phyloP scores from a whole-genome alignment of 2,888 invertebrate genomes.

The Metopia argyrocephala region DNA sequence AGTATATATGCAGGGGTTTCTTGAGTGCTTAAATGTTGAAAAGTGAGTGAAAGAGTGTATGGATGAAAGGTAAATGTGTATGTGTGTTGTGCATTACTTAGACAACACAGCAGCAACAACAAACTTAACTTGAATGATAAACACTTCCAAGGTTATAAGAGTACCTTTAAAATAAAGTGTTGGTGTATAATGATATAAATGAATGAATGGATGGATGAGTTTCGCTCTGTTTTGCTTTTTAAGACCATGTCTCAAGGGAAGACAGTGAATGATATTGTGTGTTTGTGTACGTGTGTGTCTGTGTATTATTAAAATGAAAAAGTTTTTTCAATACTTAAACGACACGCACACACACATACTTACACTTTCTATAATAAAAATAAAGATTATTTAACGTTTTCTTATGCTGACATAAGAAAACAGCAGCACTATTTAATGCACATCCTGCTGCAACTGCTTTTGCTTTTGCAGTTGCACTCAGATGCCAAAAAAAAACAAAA shows the following conservation, averaged over 20 bases:
- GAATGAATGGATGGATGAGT: slow-evolving; percentile 3
- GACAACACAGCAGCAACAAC: slow-evolving; percentile 14
- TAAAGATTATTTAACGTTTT: slow-evolving; percentile 33
- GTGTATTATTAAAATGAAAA: slow-evolving; percentile 22
- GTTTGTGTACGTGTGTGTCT: neutral
- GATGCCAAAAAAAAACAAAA: slow-evolving; percentile 35
- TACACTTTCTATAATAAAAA: neutral
- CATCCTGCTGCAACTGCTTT: slow-evolving; percentile 66
- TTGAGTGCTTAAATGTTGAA: neutral
- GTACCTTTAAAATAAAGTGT: slow-evolving; percentile 39
- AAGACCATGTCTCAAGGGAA: neutral
- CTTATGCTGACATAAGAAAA: slow-evolving; percentile 4
- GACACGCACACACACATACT: neutral
- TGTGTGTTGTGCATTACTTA: slow-evolving; percentile 32
- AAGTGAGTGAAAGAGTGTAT: neutral
- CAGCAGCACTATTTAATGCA: slow-evolving; percentile 57
- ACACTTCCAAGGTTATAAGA: slow-evolving; percentile 59
- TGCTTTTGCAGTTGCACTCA: slow-evolving; percentile 49
- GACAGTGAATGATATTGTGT: neutral
- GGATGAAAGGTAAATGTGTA: neutral
- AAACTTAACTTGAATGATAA: slow-evolving; percentile 51
- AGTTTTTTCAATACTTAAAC: slow-evolving; percentile 19
- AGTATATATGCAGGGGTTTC: neutral
- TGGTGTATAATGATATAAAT: slow-evolving; percentile 30
- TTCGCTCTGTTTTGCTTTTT: neutral